Conservation (phyloP, 2,888 invertebrate genomes). For the Spisula solida region DNA sequence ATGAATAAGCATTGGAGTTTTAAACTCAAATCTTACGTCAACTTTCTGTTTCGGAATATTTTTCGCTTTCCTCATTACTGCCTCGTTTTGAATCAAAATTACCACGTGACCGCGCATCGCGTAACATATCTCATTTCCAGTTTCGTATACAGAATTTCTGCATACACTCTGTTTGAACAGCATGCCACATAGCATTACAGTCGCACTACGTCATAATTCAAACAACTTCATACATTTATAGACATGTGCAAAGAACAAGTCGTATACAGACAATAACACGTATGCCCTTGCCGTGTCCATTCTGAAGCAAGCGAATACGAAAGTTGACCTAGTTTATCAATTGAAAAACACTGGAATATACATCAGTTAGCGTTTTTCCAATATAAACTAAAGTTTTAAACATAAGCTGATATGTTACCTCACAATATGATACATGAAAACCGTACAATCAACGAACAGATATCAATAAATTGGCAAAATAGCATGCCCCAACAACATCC, state of each 20-base stretch:
- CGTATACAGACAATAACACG: background rate
- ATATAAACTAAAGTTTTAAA: background rate
- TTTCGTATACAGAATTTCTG: slow-evolving; percentile 8
- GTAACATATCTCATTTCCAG: slow-evolving; percentile 25
- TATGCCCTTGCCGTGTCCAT: slow-evolving; percentile 39
- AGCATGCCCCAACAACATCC: slow-evolving; percentile 24
- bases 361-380: background rate
- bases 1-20: background rate
- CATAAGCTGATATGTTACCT: background rate
- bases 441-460: slow-evolving; percentile 16
- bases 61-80: background rate
- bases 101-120: slow-evolving; percentile 61
- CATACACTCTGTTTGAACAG: background rate
- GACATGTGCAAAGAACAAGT: background rate
- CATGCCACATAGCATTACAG: background rate
- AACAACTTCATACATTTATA: background rate
- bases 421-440: slow-evolving; percentile 28
- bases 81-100: slow-evolving; percentile 45
- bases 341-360: slow-evolving; percentile 26
- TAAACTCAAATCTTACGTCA: background rate
- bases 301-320: slow-evolving; percentile 64
- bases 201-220: background rate
- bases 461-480: background rate
- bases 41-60: background rate
- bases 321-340: slow-evolving; percentile 61